Percentiles rank a stretch among this genome's conserved stretches.
These are phyloP conservation scores for Tipula helvola DNA, from an alignment of 2,888 invertebrate genomes.

Conservation along the genomic window DNA sequence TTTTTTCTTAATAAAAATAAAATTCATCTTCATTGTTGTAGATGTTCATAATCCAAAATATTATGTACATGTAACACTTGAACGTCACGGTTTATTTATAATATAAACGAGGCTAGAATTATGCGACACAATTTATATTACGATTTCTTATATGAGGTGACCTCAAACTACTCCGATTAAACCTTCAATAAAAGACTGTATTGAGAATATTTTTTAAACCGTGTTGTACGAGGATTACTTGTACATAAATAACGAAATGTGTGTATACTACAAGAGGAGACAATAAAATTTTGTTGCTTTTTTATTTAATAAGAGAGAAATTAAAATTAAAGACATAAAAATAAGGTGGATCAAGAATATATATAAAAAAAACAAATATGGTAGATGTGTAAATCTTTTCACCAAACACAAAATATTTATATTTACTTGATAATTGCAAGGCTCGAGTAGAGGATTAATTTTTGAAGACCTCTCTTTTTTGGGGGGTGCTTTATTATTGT, in stretches of 20 bases:
- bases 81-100: not conserved
- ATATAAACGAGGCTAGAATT: too few species aligned
- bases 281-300: not conserved
- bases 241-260: not conserved
- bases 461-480: too few species aligned
- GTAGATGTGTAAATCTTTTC: too few species aligned
- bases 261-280: not conserved
- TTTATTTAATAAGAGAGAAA: not conserved
- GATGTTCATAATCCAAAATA: not conserved
- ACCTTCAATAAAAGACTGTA: too few species aligned
- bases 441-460: too few species aligned
- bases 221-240: not conserved
- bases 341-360: not conserved
- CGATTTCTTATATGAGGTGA: too few species aligned
- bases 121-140: too few species aligned
- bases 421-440: not conserved
- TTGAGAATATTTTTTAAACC: too few species aligned
- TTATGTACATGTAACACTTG: not conserved
- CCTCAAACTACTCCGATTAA: too few species aligned
- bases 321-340: not conserved
- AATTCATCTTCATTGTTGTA: not conserved
- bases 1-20: not conserved
- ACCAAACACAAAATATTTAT: not conserved
- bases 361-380: too few species aligned
- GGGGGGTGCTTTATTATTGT: too few species aligned